Conservation (phyloP, 2,113 vertebrate species). For the Platysternon megacephalum region DNA sequence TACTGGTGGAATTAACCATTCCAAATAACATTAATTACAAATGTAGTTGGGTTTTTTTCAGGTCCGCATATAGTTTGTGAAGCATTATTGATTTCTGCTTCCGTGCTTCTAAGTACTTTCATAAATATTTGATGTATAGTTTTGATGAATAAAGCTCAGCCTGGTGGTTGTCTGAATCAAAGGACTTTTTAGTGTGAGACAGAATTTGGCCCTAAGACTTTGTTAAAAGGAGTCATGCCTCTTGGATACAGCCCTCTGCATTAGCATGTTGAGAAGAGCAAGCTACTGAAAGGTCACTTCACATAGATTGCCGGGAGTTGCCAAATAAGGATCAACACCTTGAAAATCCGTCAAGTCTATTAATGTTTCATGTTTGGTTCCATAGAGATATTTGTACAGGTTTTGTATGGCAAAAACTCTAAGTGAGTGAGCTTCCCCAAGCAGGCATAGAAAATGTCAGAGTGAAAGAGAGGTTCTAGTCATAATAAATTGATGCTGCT, state of each 20-base stretch:
- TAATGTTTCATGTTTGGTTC: not conserved
- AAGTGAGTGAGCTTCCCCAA: not conserved
- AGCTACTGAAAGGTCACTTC: not conserved
- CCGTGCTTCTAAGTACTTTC: fast-evolving
- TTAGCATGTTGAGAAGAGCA: fast-evolving
- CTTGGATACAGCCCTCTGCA: not conserved
- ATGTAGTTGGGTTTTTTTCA: fast-evolving
- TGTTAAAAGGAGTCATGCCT: not conserved
- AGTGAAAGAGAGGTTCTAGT: not conserved
- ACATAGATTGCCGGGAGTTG: fast-evolving
- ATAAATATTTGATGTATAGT: not conserved
- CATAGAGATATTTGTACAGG: fast-evolving
- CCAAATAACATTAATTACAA: fast-evolving
- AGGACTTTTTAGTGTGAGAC: not conserved
- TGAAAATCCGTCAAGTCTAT: fast-evolving
- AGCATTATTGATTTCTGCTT: fast-evolving
- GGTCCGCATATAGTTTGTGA: not conserved
- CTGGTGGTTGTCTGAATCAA: not conserved
- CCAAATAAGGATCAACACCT: not conserved
- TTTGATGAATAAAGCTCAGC: not conserved
- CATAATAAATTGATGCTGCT: fast-evolving
- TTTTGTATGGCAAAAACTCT: not conserved
- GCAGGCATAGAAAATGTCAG: not conserved
- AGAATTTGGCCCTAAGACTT: fast-evolving
- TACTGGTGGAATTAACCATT: not conserved